Evolutionary conservation across 2,888 invertebrate genomes (phyloP), one percentile per base, ranked within the genome.

Genomic region (Rhagophthalmus giganteus): DNA sequence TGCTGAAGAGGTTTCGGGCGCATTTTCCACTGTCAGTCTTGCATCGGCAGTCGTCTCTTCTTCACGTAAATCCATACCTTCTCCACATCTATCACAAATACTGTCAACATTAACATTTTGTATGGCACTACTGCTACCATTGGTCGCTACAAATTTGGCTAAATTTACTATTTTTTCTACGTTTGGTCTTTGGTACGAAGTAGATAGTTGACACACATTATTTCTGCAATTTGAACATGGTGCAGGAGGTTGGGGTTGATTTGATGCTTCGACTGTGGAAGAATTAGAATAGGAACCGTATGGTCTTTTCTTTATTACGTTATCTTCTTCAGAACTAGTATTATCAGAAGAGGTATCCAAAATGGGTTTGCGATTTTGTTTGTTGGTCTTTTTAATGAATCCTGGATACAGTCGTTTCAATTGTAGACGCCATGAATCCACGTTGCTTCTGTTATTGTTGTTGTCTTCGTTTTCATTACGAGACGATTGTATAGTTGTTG

Each of bases 321-420:
- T 45, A 5, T 59, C 58, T 3, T 62, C 64, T 33, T 70, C 71
- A 1, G 70, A 69, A 44, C 71, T 71, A 28, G 60, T 64, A 26
- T 65, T 69, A 33, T 69, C 66, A 3, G 69, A 67, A 9, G 68
- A 68, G 8, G 66, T 64, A 31, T 60, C 63, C 7, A 65, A 24
- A 25, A 64, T 42, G 7, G 62, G 63, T 16, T 60, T 47, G 20
- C 65, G 54, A 37, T 52, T 62, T 11, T 60, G 55, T 48, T 52
- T 52, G 0, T 33, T 10, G 7, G 35, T 26, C 11, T 67, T 69
- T 15, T 66, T 63, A 20, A 62, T 40, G 40, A 64, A 62, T 8
- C 61, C 61, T 1, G 69, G 67, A 51, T 63, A 66, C 59, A 68
- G 62, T 9, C 62, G 33, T 39, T 60, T 62, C 11, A 46, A 15